Evolutionary conservation across 1,140 invertebrate species (phyloP).

Genomic region (Drosophila tristis): DNA sequence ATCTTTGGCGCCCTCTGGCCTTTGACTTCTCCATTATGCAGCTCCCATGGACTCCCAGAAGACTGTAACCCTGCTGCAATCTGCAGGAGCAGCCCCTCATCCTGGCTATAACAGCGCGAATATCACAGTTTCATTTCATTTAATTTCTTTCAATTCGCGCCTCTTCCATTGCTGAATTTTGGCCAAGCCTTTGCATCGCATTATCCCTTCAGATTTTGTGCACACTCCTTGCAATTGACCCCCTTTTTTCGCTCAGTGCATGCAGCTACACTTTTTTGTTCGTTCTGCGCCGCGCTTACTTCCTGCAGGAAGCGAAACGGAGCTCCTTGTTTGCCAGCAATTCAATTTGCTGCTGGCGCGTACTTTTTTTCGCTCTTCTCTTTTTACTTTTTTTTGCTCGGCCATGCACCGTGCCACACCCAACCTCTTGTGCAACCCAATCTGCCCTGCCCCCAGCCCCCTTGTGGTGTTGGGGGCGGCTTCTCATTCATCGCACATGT

Average conservation of each 20-base stretch:
- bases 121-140: no score
- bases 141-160: no score
- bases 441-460: conserved; percentile 8
- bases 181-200: no score
- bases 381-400: conserved; percentile 16
- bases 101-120: no score
- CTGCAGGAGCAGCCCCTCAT: no score
- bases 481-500: conserved; percentile 33
- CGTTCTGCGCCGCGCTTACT: conserved; percentile 3
- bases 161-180: no score
- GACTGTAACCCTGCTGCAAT: no score
- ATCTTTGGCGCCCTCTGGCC: no score
- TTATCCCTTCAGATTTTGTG: conserved; percentile 4
- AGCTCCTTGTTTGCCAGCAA: conserved; percentile 65
- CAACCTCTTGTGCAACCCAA: conserved; percentile 11
- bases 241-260: background rate
- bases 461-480: conserved; percentile 60
- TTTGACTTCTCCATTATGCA: no score
- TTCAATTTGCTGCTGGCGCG: conserved; percentile 63
- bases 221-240: background rate
- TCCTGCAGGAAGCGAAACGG: conserved; percentile 35
- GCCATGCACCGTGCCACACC: conserved; percentile 16
- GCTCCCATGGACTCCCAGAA: no score
- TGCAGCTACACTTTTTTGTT: conserved; percentile 41
- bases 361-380: conserved; percentile 18